Evolutionary conservation across 2,113 vertebrate species (phyloP), one percentile per base, ranked within the genome.

Genomic region (Platycercus adscitus): DNA sequence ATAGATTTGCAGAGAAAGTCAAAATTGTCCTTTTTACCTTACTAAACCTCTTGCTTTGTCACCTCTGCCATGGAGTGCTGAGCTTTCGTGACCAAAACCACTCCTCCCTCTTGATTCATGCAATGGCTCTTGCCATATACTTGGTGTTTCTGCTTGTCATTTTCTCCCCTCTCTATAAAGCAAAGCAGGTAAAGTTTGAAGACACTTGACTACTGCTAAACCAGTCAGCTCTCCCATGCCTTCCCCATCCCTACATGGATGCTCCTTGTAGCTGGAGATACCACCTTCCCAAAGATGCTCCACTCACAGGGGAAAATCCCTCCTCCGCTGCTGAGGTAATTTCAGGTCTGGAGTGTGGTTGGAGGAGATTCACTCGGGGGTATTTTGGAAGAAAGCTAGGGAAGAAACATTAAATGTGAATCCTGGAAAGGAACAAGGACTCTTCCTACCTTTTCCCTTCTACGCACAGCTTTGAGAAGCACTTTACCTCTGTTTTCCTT

Each of bases 181-280:
- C 2, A 20, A 58, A 75, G 7, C 13, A 12, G 17, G 16, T 53
- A 6, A 65, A 82, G 33, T 86, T 33, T 33, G 28, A 71, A 80
- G 39, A 10, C 37, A 29, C 8, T 55, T 65, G 35, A 11, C 7
- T n/a, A 2, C 2, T 37, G 14, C 33, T 75, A 37, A 58, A 66
- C 0, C 2, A 39, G 24, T 12, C 60, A 78, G 17, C 15, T 55
- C 33, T 50, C 13, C 44, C 17, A 0, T 47, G 13, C 46, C 50
- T 75, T 73, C 24, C 44, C 60, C 24, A 23, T 18, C 18, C 44
- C 44, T 46, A 17, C 33, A 37, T 0, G 15, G 7, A 24, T 39
- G 13, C 39, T 55, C 37, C 41, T n/a, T 1, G 1, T 11, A 16
- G 43, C 2, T 0, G 0, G 66, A 46, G n/a, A 6, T 9, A 5